phyloP scores from a whole-genome alignment of 2,797 vertebrate genomes.

The Enteromius mattozi region DNA sequence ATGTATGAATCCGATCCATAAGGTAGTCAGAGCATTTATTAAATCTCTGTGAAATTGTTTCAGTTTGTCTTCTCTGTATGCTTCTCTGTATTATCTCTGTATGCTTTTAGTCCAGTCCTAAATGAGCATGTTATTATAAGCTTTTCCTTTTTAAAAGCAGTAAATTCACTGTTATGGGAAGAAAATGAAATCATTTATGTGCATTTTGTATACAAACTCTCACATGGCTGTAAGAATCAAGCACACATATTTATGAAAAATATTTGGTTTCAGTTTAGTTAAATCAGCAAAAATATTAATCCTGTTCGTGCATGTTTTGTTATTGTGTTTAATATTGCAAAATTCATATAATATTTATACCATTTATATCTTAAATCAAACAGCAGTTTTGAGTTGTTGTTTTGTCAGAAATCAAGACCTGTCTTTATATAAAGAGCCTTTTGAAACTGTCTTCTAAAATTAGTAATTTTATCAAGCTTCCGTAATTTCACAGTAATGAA shows the following conservation, averaged over 20 bases:
- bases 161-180: background rate
- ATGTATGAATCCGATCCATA: background rate
- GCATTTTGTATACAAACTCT: background rate
- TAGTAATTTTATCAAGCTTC: no score
- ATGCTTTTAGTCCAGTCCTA: background rate
- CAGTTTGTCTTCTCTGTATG: background rate
- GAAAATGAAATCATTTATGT: background rate
- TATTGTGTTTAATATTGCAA: background rate
- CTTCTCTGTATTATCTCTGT: background rate
- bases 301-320: background rate
- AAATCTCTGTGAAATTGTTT: background rate
- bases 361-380: background rate
- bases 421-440: background rate
- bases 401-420: background rate
- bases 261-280: background rate
- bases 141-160: background rate
- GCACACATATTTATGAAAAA: background rate
- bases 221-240: background rate
- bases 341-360: background rate
- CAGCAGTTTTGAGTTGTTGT: background rate
- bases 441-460: no score
- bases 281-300: background rate
- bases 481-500: no score
- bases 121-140: background rate
- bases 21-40: background rate